Conservation (phyloP, 1,140 invertebrate genomes). For the Bactericera cockerelli region DNA sequence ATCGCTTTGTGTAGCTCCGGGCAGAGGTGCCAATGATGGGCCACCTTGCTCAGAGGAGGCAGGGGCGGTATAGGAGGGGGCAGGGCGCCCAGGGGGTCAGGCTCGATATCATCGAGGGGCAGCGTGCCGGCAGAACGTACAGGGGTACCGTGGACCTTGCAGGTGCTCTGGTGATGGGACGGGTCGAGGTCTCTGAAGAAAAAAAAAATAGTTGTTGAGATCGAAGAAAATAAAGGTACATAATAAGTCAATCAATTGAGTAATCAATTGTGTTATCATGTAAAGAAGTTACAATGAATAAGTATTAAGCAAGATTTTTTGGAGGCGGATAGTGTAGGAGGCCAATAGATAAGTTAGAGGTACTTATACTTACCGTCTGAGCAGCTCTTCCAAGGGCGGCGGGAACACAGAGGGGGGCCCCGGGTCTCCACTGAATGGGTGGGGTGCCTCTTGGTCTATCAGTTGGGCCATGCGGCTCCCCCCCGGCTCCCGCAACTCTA, state of each 20-base stretch:
- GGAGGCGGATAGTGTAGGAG: too few relatives aligned
- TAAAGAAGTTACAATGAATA: too few relatives aligned
- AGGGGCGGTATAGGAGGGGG: slow-evolving; percentile 23
- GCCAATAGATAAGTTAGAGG: too few relatives aligned
- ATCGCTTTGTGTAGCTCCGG: slow-evolving; percentile 86
- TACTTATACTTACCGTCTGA: neutral
- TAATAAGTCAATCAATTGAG: too few relatives aligned
- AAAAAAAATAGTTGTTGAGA: neutral
- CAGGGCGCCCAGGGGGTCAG: slow-evolving; percentile 20
- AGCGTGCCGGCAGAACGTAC: slow-evolving; percentile 32
- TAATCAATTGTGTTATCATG: too few relatives aligned
- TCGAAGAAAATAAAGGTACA: too few relatives aligned
- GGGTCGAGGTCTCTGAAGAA: slow-evolving; percentile 40
- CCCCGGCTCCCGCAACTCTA: slow-evolving; percentile 49
- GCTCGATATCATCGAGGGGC: slow-evolving; percentile 24
- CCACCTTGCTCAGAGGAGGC: slow-evolving; percentile 26
- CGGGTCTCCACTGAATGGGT: neutral
- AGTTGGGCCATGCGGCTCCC: neutral
- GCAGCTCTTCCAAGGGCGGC: neutral
- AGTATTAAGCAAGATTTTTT: too few relatives aligned
- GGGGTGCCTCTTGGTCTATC: neutral
- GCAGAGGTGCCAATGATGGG: slow-evolving; percentile 61
- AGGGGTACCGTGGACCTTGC: slow-evolving; percentile 44
- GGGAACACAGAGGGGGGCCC: neutral
- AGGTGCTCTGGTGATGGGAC: slow-evolving; percentile 36